Evolutionary conservation across 2,797 vertebrate genomes (phyloP).

Genomic region (Atherinosoma microstoma): DNA sequence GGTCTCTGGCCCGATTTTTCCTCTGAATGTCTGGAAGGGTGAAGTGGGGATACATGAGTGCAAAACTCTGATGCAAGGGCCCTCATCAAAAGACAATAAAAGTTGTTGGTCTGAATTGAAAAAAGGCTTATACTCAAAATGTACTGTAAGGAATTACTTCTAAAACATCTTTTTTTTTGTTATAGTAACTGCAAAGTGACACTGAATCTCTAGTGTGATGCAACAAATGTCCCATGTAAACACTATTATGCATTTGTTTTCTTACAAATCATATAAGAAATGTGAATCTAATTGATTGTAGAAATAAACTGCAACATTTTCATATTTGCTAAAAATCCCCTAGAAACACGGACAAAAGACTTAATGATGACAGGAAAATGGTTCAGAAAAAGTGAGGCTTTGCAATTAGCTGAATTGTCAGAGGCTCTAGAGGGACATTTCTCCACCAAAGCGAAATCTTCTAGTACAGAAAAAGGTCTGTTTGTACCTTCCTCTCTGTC

Average conservation of each 20-base stretch:
- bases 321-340: no score
- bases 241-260: no score
- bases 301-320: no score
- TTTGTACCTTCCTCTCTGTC: slow-evolving; percentile 12
- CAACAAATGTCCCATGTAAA: no score
- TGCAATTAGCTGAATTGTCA: neutral
- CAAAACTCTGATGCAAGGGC: neutral
- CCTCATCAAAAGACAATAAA: neutral
- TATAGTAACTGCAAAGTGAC: no score
- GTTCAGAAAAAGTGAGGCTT: neutral
- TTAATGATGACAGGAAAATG: no score
- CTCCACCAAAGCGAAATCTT: neutral
- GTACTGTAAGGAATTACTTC: neutral
- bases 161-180: no score
- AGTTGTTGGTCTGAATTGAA: neutral
- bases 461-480: neutral
- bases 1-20: neutral
- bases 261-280: no score
- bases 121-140: neutral
- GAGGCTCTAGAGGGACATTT: neutral
- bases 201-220: no score
- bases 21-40: neutral
- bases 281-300: no score
- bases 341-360: no score
- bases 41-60: slow-evolving; percentile 1